Evolutionary conservation across 2,797 vertebrate genomes (phyloP).

Genomic region (Tragelaphus oryx): DNA sequence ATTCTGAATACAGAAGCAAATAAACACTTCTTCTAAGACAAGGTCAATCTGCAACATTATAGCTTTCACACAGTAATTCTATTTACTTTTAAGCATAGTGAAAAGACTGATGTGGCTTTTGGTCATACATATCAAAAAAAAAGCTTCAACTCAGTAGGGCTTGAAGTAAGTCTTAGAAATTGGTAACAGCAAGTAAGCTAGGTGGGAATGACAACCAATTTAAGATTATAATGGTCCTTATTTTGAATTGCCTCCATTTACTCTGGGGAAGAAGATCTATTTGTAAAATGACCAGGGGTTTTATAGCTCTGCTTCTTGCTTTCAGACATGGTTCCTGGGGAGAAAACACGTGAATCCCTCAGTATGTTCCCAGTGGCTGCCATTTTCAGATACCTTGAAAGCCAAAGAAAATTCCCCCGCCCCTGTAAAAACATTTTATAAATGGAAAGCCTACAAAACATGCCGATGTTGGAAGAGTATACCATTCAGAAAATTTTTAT

Average conservation of each 20-base stretch:
- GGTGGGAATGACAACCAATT: background rate
- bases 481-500: background rate
- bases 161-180: background rate
- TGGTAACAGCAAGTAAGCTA: background rate
- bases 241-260: background rate
- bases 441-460: background rate
- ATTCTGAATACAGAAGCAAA: background rate
- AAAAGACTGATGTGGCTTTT: background rate
- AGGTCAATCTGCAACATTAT: background rate
- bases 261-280: background rate
- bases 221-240: background rate
- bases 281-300: background rate
- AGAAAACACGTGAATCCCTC: background rate
- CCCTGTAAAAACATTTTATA: background rate
- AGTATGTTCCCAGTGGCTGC: background rate
- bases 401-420: background rate
- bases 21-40: background rate
- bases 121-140: background rate
- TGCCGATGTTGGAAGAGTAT: background rate
- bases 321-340: background rate
- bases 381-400: background rate
- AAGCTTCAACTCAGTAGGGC: background rate
- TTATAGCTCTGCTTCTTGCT: background rate
- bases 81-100: background rate
- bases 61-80: background rate